A percentile compares a stretch with the other conserved stretches of the same genome.
Evolutionary conservation across 2,888 invertebrate genomes (phyloP).

Genomic region (Euclidia mi): DNA sequence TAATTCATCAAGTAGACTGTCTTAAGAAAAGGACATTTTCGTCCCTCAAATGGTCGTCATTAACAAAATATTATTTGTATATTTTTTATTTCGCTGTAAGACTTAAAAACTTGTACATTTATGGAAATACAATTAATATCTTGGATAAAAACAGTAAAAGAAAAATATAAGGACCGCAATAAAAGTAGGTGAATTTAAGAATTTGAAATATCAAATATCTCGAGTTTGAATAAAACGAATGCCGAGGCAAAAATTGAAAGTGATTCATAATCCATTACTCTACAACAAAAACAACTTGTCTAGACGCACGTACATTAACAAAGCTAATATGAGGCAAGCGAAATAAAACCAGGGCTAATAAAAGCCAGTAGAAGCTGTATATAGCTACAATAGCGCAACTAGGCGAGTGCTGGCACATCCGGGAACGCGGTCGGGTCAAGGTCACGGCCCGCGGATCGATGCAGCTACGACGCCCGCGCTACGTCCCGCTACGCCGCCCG

Average conservation of each 20-base stretch:
- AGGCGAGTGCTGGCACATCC: conserved; percentile 82
- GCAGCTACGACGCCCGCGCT: conserved; percentile 87
- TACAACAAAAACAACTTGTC: conserved; percentile 52
- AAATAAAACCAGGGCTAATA: conserved; percentile 80
- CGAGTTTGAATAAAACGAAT: conserved; percentile 28
- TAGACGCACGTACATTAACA: conserved; percentile 60
- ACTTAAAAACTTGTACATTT: neutral
- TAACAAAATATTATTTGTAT: conserved; percentile 16
- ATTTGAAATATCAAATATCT: conserved; percentile 35
- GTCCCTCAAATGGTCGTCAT: conserved; percentile 19
- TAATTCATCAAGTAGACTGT: conserved; percentile 59
- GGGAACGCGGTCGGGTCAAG: conserved; percentile 91
- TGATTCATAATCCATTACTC: conserved; percentile 40
- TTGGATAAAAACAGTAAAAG: neutral
- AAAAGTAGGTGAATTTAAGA: neutral
- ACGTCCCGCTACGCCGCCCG: conserved; percentile 65
- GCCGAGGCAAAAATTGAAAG: conserved; percentile 27
- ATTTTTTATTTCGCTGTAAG: neutral
- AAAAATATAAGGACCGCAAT: too few species aligned
- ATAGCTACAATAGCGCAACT: conserved; percentile 84
- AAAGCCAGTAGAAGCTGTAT: conserved; percentile 78
- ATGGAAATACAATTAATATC: too few species aligned
- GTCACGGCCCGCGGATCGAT: conserved; percentile 91
- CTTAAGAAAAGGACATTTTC: conserved; percentile 25
- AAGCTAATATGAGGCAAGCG: conserved; percentile 60